These are phyloP conservation scores for Chamaea fasciata DNA, from an alignment of 2,113 vertebrate species.

Conservation along the genomic window DNA sequence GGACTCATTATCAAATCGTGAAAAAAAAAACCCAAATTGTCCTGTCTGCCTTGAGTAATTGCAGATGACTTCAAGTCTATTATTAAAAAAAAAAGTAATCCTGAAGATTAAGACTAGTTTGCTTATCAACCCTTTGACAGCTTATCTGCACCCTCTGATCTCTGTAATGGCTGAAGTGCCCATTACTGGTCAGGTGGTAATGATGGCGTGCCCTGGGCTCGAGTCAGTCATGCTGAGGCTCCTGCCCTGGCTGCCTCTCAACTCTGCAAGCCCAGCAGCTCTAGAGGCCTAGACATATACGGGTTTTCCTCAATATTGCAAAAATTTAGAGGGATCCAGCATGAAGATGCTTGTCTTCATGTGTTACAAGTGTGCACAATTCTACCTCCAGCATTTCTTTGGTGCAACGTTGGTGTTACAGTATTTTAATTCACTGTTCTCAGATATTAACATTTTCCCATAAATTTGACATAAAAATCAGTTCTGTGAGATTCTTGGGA, in stretches of 20 bases:
- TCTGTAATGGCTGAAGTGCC: neutral
- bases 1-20: neutral
- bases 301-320: neutral
- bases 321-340: neutral
- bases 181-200: neutral
- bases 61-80: neutral
- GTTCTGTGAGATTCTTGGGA: neutral
- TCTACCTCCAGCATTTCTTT: neutral
- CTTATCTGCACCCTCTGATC: neutral
- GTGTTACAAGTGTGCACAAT: neutral
- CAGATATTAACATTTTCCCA: neutral
- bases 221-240: neutral
- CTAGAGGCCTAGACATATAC: neutral
- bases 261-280: neutral
- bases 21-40: neutral
- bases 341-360: neutral
- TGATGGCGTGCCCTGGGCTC: neutral
- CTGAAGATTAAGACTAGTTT: neutral
- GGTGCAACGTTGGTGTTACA: neutral
- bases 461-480: neutral
- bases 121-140: neutral
- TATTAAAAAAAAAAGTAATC: neutral
- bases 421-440: neutral
- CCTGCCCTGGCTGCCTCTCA: neutral
- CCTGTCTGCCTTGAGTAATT: neutral